phyloP scores from a whole-genome alignment of 2,113 vertebrate genomes.

The Periophthalmus modestus region DNA sequence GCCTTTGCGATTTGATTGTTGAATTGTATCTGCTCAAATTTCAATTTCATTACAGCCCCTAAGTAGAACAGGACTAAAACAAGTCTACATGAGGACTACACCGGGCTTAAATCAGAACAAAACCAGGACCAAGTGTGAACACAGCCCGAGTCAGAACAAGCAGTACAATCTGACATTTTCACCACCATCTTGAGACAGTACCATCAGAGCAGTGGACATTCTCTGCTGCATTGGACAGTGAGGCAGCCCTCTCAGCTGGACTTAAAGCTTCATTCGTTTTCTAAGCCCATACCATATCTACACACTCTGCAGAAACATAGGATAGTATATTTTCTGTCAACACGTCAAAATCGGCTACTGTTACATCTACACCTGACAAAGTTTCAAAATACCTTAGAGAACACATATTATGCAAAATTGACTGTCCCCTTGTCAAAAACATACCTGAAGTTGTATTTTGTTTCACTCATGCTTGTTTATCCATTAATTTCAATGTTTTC shows the following conservation, averaged over 20 bases:
- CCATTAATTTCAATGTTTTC: too few relatives aligned
- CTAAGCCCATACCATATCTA: slow-evolving; percentile 44
- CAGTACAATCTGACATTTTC: slow-evolving; percentile 71
- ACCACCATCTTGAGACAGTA: slow-evolving; percentile 62
- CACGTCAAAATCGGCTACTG: slow-evolving; percentile 65
- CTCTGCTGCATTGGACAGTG: slow-evolving; percentile 50
- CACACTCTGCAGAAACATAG: slow-evolving; percentile 40
- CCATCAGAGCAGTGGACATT: slow-evolving; percentile 68
- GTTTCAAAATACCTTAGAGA: slow-evolving; percentile 53
- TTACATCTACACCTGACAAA: slow-evolving; percentile 63
- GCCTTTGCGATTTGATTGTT: too few relatives aligned
- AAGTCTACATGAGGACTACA: background rate
- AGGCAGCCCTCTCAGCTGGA: slow-evolving; percentile 40
- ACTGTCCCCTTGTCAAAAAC: too few relatives aligned
- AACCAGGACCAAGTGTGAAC: background rate
- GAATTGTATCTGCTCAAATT: too few relatives aligned
- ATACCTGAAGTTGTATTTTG: too few relatives aligned
- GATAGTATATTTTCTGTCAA: slow-evolving; percentile 56
- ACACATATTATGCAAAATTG: too few relatives aligned
- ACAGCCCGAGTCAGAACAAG: slow-evolving; percentile 41
- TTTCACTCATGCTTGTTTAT: too few relatives aligned
- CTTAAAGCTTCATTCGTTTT: slow-evolving; percentile 64
- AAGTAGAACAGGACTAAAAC: background rate
- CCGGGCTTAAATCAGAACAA: background rate
- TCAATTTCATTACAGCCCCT: too few relatives aligned